Evolutionary conservation across 1,140 invertebrate genomes (phyloP).

Genomic region (Drosophila pandora): DNA sequence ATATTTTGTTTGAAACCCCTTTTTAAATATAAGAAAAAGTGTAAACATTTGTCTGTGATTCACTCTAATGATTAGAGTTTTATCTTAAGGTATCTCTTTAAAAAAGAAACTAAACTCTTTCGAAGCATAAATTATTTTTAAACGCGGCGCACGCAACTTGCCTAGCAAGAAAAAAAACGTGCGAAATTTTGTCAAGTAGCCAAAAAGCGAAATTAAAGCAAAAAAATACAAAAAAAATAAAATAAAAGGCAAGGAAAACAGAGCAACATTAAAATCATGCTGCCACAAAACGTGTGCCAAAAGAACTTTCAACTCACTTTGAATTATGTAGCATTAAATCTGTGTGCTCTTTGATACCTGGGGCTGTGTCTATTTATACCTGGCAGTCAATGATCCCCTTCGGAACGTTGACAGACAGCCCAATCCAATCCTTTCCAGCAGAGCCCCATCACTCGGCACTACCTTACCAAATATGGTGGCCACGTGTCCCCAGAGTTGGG

Average conservation of each 20-base stretch:
- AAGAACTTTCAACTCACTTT: slow-evolving; percentile 50
- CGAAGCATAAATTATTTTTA: slow-evolving; percentile 42
- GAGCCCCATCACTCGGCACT: neutral
- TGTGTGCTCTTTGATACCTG: slow-evolving; percentile 39
- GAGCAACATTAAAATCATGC: slow-evolving; percentile 43
- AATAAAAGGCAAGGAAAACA: neutral
- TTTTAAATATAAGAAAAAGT: neutral
- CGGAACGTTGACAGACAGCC: slow-evolving; percentile 37
- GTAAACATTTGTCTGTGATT: slow-evolving; percentile 13
- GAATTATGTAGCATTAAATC: slow-evolving; percentile 53
- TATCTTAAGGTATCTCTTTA: slow-evolving; percentile 5
- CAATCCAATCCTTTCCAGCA: slow-evolving; percentile 47
- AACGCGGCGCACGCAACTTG: slow-evolving; percentile 35
- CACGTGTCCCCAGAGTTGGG: slow-evolving; percentile 12
- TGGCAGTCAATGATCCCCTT: slow-evolving; percentile 59
- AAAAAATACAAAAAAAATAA: slow-evolving; percentile 6
- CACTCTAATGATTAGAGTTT: slow-evolving; percentile 10
- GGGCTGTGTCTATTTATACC: slow-evolving; percentile 54
- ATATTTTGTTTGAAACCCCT: neutral
- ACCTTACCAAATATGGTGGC: slow-evolving; percentile 43
- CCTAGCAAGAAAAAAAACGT: slow-evolving; percentile 24
- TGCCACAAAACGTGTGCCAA: slow-evolving; percentile 41
- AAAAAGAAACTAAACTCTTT: slow-evolving; percentile 5
- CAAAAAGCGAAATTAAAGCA: slow-evolving; percentile 29
- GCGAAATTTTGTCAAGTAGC: slow-evolving; percentile 51